Evolutionary conservation across 2,888 invertebrate species (phyloP).

Genomic region (Acanthopleura granulata): DNA sequence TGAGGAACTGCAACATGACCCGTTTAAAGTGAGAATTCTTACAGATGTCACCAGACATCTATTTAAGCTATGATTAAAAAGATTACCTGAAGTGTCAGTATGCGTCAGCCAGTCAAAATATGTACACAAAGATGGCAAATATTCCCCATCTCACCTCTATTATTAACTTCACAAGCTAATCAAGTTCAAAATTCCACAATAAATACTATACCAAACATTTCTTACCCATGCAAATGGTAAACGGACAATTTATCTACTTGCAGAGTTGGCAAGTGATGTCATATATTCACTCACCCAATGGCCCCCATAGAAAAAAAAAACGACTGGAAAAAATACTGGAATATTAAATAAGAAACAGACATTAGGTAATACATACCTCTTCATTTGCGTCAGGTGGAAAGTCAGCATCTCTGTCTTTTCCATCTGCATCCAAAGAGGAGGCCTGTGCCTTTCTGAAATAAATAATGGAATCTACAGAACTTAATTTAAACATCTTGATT

Average conservation of each 20-base stretch:
- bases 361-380: slow-evolving; percentile 33
- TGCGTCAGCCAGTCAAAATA: no score
- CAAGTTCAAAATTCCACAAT: background rate
- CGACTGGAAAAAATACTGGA: background rate
- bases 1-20: slow-evolving; percentile 49
- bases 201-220: background rate
- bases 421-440: slow-evolving; percentile 44
- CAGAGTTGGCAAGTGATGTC: no score
- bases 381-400: slow-evolving; percentile 39
- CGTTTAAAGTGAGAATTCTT: no score
- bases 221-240: background rate
- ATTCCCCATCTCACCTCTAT: no score
- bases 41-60: no score
- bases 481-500: background rate
- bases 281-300: no score
- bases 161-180: no score
- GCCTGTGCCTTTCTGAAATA: slow-evolving; percentile 39
- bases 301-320: no score
- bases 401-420: slow-evolving; percentile 47
- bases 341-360: slow-evolving; percentile 3
- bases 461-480: background rate
- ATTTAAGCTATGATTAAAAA: no score
- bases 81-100: no score
- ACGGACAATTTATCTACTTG: no score
- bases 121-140: no score